Conservation (phyloP, 2,888 invertebrate species). For the Hesperia comma region DNA sequence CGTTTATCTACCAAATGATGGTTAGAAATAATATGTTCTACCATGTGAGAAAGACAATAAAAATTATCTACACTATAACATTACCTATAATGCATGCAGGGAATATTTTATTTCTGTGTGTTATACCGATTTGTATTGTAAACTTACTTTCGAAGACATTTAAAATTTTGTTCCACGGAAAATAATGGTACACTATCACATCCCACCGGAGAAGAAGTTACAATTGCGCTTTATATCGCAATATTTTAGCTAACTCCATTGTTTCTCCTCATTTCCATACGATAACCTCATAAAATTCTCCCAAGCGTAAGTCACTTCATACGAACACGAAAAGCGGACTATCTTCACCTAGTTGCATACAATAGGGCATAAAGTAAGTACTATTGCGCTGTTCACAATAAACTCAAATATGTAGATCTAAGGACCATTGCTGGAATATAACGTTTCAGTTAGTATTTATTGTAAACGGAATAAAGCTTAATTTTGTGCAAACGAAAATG, state of each 20-base stretch:
- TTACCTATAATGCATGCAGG: too few species aligned
- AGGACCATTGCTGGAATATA: slow-evolving; percentile 14
- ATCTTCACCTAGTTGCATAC: slow-evolving; percentile 34
- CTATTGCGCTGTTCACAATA: slow-evolving; percentile 22
- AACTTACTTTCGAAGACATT: too few species aligned
- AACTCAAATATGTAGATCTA: slow-evolving; percentile 18
- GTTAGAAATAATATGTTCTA: too few species aligned
- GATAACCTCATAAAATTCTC: slow-evolving; percentile 5
- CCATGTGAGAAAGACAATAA: too few species aligned
- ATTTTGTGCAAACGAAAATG: not conserved
- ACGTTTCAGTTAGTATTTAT: slow-evolving; percentile 9
- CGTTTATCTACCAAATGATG: too few species aligned
- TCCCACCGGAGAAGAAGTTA: not conserved
- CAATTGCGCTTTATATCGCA: not conserved
- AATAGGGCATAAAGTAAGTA: slow-evolving; percentile 28
- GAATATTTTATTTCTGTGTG: too few species aligned
- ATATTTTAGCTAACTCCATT: slow-evolving; percentile 20
- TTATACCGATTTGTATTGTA: too few species aligned
- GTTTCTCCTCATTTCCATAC: slow-evolving; percentile 25
- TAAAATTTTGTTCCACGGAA: too few species aligned
- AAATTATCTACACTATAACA: too few species aligned
- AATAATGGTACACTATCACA: too few species aligned
- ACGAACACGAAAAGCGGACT: slow-evolving; percentile 30
- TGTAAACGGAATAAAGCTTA: not conserved
- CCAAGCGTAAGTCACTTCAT: slow-evolving; percentile 29